These are phyloP conservation scores for Meta bourneti DNA, from an alignment of 2,888 invertebrate genomes.

Conservation along the genomic window DNA sequence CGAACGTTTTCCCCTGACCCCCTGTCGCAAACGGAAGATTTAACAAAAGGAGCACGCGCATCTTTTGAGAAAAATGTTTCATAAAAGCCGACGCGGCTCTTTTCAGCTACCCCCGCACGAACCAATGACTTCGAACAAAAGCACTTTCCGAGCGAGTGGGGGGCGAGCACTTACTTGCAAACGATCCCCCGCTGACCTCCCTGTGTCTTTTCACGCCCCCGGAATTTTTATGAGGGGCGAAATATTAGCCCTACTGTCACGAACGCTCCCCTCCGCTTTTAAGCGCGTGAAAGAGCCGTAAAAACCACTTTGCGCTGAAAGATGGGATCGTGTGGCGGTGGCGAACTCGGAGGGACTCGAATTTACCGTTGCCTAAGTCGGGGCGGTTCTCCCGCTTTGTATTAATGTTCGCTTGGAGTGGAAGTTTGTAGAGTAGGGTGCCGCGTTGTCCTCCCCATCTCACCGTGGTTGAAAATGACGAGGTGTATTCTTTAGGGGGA, in stretches of 20 bases:
- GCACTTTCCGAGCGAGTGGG: conserved; percentile 15
- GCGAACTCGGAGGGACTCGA: no score
- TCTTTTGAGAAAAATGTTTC: neutral
- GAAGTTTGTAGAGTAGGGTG: no score
- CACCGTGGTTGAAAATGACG: no score
- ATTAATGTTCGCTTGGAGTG: neutral
- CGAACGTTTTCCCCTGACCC: neutral
- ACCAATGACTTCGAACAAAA: conserved; percentile 15
- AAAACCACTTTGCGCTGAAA: conserved; percentile 15
- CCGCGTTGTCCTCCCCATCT: no score
- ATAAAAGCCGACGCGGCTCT: neutral
- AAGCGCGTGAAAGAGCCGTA: neutral
- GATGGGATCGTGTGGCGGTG: neutral
- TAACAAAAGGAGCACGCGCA: neutral
- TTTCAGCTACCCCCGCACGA: neutral
- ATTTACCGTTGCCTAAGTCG: neutral
- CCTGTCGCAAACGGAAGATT: neutral
- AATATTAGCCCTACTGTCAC: conserved; percentile 3
- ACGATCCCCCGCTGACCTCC: conserved; percentile 15
- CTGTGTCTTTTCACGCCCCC: conserved; percentile 32
- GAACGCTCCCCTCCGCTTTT: neutral
- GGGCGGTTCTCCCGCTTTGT: neutral
- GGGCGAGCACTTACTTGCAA: conserved; percentile 26
- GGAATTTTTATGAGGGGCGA: conserved; percentile 44
- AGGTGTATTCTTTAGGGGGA: no score